These are phyloP conservation scores for Adoxophyes honmai DNA, from an alignment of 1,140 invertebrate genomes.

Conservation along the genomic window DNA sequence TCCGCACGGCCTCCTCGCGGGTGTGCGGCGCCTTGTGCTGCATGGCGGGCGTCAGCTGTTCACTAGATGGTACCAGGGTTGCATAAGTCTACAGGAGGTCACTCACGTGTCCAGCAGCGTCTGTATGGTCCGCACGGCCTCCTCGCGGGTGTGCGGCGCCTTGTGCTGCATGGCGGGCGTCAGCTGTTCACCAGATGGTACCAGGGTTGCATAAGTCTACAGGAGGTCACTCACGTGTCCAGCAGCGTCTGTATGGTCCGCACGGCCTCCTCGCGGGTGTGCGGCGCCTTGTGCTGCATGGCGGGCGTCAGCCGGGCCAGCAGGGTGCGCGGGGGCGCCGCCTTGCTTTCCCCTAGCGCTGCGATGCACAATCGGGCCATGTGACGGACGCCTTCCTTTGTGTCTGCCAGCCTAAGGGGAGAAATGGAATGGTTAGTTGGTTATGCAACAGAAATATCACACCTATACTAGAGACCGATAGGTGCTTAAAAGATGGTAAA, in stretches of 20 bases:
- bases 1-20: neutral
- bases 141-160: constrained; percentile 75
- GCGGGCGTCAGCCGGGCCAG: constrained; percentile 88
- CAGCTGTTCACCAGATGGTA: too few species aligned
- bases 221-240: constrained; percentile 58
- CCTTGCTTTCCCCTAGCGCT: constrained; percentile 88
- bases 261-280: constrained; percentile 55
- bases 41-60: constrained; percentile 78
- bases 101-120: neutral
- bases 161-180: constrained; percentile 89
- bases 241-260: constrained; percentile 46
- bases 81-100: constrained; percentile 79
- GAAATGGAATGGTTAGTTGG: constrained; percentile 16
- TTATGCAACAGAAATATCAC: too few species aligned
- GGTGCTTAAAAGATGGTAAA: too few species aligned
- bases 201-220: constrained; percentile 83
- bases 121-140: neutral
- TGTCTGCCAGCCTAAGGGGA: constrained; percentile 85
- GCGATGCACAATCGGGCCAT: constrained; percentile 88
- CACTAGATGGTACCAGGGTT: constrained; percentile 87
- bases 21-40: constrained; percentile 82
- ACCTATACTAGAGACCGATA: too few species aligned
- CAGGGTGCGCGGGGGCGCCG: constrained; percentile 87
- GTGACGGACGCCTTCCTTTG: constrained; percentile 90
- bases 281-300: constrained; percentile 86